Base-by-base conservation (phyloP, 2,797 vertebrate species). In the Hippocampus kuda region DNA sequence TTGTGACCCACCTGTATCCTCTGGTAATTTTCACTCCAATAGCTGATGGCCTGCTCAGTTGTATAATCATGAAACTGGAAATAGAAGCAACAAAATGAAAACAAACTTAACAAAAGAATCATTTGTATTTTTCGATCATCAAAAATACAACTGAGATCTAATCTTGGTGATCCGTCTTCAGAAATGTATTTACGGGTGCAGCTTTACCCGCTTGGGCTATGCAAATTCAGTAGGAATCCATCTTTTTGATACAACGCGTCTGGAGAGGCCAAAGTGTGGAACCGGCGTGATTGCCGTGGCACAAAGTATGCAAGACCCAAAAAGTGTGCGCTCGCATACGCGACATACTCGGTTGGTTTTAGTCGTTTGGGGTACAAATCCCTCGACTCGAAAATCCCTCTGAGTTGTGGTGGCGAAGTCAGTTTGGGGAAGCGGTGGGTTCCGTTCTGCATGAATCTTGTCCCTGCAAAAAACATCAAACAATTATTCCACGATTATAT, bases 1-100 rank as follows among this genome's bases (percentile, higher is more conserved):
- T 26, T 18, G 13, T 4, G 15, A 84, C 85, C 30, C 8, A 91
- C 92, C 85, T 91, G 89, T 59, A 91, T 61, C 30, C 12, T 75
- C 51, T 84, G 80, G 75, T 62, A 67, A 48, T 91, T 93, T 65
- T 92, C 89, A 67, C 84, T 90, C 90, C 90, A 92, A 61, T 89
- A 93, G 15, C 89, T 87, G 63, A 91, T 44, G 3, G 89, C 88
- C 68, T 88, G 77, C 6, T 91, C 87, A 1, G 34, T 73, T 81
- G 63, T 89, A 75, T 89, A 90, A 73, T 91, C 83, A 67, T 79
- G 72, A 65, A 49, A 68, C 91, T 93, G 73, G 13, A 79, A 75
- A 2, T 11, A 69, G 15, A 74, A 24, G 22, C 22, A 59, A 68
- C 16, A 38, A 68, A 60, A 61, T 27, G 26, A 27, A 26, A 13